Percentiles rank a stretch among this genome's conserved stretches.
These are phyloP conservation scores for Lepidocolaptes lacrymiger DNA, from an alignment of 2,797 vertebrate species.

Conservation along the genomic window DNA sequence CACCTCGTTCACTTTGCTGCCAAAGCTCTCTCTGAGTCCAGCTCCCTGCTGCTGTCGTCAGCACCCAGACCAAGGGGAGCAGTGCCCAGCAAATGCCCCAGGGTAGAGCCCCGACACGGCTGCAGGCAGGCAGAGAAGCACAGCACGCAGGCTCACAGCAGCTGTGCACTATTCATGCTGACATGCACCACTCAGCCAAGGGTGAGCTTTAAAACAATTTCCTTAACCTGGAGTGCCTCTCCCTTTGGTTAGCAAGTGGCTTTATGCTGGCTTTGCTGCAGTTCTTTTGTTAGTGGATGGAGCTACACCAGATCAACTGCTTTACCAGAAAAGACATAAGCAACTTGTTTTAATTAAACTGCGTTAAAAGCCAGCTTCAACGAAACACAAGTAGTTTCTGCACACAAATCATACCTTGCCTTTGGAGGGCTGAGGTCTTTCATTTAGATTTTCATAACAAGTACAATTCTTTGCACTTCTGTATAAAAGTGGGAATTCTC, in stretches of 20 bases:
- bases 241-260: accelerated
- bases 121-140: not conserved
- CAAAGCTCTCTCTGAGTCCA: not conserved
- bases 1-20: accelerated
- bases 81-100: not conserved
- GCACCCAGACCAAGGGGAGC: not conserved
- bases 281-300: not conserved
- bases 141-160: accelerated
- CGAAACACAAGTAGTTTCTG: not conserved
- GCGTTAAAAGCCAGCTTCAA: not conserved
- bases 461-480: not conserved
- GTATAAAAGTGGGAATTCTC: not conserved
- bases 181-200: not conserved
- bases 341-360: not conserved
- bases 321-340: not conserved
- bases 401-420: not conserved
- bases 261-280: not conserved
- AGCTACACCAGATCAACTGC: not conserved
- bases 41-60: accelerated
- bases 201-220: not conserved
- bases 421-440: not conserved
- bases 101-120: not conserved
- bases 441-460: not conserved
- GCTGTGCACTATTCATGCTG: accelerated
- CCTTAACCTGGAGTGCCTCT: not conserved